phyloP scores from a whole-genome alignment of 2,888 invertebrate species.

The Ephialtes manifestator region DNA sequence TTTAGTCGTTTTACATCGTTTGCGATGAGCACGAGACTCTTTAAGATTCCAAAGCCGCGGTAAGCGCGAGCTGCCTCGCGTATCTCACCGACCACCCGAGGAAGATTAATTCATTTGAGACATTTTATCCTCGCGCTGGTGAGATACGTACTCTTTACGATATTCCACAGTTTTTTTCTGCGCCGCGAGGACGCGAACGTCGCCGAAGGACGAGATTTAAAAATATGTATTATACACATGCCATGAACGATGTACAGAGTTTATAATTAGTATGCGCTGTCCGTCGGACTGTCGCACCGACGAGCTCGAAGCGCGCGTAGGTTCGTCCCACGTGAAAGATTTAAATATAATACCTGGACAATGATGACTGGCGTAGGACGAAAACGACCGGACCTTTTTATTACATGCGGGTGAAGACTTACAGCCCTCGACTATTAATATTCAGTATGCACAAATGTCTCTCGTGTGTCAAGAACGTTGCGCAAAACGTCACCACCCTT shows the following conservation, averaged over 20 bases:
- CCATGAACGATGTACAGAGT: slow-evolving; percentile 23
- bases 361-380: slow-evolving; percentile 73
- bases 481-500: background rate
- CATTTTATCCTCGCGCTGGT: slow-evolving; percentile 33
- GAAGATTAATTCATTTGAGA: slow-evolving; percentile 60
- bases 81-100: slow-evolving; percentile 37
- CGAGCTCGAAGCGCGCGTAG: slow-evolving; percentile 35
- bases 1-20: background rate
- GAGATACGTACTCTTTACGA: slow-evolving; percentile 8
- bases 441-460: slow-evolving; percentile 43
- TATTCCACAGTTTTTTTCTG: slow-evolving; percentile 17
- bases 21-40: slow-evolving; percentile 1
- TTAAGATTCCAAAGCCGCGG: slow-evolving; percentile 13
- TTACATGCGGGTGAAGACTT: slow-evolving; percentile 52
- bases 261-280: slow-evolving; percentile 74
- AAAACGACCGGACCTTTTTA: slow-evolving; percentile 61
- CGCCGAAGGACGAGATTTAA: slow-evolving; percentile 59
- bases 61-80: background rate
- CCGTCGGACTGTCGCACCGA: slow-evolving; percentile 64
- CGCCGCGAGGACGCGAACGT: slow-evolving; percentile 18
- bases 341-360: slow-evolving; percentile 79
- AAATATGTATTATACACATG: slow-evolving; percentile 66
- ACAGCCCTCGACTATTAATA: slow-evolving; percentile 49
- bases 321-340: slow-evolving; percentile 71
- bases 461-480: background rate